Percentiles rank a stretch among this genome's conserved stretches.
Conservation (phyloP, 2,113 vertebrate genomes). For the Phyllopteryx taeniolatus region DNA sequence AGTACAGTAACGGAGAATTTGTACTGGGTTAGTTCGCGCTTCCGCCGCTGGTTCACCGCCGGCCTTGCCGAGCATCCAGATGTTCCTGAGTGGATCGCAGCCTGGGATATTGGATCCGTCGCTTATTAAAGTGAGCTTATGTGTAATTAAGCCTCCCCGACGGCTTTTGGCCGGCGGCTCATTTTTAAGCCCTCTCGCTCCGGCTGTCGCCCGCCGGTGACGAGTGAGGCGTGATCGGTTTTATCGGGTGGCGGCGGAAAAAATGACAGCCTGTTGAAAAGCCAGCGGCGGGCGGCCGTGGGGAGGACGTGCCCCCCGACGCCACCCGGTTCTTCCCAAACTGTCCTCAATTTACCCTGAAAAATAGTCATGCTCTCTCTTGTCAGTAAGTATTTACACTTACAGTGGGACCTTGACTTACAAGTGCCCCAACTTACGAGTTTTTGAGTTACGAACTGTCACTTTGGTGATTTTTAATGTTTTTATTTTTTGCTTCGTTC, state of each 20-base stretch:
- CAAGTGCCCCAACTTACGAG: too few species aligned
- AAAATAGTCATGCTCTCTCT: not conserved
- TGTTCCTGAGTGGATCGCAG: slow-evolving; percentile 27
- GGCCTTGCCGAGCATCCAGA: slow-evolving; percentile 56
- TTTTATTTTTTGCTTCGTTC: too few species aligned
- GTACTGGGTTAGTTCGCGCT: not conserved
- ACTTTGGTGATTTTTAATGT: too few species aligned
- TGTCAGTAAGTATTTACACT: too few species aligned
- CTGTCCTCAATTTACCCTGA: slow-evolving; percentile 1
- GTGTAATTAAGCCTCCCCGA: slow-evolving; percentile 65
- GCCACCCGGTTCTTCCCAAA: slow-evolving; percentile 3
- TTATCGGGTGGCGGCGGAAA: slow-evolving; percentile 29
- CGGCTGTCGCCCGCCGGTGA: slow-evolving; percentile 36
- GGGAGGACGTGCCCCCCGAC: slow-evolving; percentile 12
- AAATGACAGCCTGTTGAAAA: slow-evolving; percentile 53
- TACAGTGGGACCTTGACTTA: too few species aligned
- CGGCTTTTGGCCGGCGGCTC: slow-evolving; percentile 53
- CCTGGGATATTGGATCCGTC: slow-evolving; percentile 51
- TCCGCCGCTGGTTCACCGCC: not conserved
- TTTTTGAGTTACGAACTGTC: too few species aligned
- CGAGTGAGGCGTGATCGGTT: slow-evolving; percentile 52
- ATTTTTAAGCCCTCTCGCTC: slow-evolving; percentile 37
- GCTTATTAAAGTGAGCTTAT: slow-evolving; percentile 66
- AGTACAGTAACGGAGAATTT: not conserved
- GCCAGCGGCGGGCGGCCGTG: slow-evolving; percentile 1